Evolutionary conservation across 2,797 vertebrate genomes (phyloP).

Genomic region (Valencia hispanica): DNA sequence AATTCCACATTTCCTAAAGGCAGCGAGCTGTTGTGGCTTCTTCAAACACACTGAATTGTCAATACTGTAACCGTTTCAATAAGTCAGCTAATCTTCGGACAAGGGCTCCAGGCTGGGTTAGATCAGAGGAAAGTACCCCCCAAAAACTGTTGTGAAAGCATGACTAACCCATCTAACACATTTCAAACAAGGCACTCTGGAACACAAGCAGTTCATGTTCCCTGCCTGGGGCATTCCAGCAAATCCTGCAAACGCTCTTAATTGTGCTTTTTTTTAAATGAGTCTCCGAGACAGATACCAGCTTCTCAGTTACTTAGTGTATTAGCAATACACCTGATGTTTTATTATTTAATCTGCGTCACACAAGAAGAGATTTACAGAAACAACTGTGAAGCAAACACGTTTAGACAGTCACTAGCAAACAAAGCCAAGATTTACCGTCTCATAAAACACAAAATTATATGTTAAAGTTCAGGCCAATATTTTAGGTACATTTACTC

Average conservation of each 20-base stretch:
- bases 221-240: constrained; percentile 28
- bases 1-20: constrained; percentile 35
- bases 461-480: neutral
- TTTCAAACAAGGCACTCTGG: constrained; percentile 5
- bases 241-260: constrained; percentile 21
- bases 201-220: constrained; percentile 35
- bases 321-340: neutral
- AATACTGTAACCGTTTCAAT: constrained; percentile 44
- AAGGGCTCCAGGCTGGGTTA: constrained; percentile 52
- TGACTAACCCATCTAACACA: constrained; percentile 54
- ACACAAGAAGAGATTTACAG: constrained; percentile 3
- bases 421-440: neutral
- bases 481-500: neutral
- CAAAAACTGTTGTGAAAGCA: constrained; percentile 45
- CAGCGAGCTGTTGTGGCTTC: constrained; percentile 55
- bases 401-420: neutral
- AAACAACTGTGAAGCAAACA: neutral
- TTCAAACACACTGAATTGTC: constrained; percentile 66
- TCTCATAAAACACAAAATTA: neutral
- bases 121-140: constrained; percentile 46
- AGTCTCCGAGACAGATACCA: neutral
- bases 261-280: constrained; percentile 21
- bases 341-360: constrained; percentile 19
- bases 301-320: neutral
- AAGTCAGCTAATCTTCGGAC: constrained; percentile 63